Conservation (phyloP, 2,888 invertebrate species). For the Tenodera sinensis region DNA sequence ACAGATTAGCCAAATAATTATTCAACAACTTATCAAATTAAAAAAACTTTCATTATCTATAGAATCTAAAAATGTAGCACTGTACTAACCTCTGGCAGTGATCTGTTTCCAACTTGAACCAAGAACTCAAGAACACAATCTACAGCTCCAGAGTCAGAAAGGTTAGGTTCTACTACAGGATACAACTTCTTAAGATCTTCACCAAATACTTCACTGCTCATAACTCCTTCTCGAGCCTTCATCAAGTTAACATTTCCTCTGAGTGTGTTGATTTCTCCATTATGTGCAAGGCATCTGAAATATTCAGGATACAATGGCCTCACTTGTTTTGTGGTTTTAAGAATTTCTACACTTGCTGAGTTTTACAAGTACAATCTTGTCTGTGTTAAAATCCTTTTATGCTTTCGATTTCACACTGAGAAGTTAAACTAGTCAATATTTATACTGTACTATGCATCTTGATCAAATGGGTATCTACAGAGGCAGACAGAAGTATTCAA, state of each 20-base stretch:
- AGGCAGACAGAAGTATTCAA: no score
- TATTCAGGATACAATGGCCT: not conserved
- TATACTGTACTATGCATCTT: no score
- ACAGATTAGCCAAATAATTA: not conserved
- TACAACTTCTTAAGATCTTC: slow-evolving; percentile 83
- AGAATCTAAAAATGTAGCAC: not conserved
- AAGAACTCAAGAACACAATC: slow-evolving; percentile 98
- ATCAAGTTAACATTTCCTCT: slow-evolving; percentile 97
- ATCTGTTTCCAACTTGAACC: slow-evolving; percentile 85
- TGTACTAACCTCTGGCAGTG: slow-evolving; percentile 72
- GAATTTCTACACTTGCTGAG: not conserved
- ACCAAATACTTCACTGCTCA: slow-evolving; percentile 83
- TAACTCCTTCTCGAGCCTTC: slow-evolving; percentile 97
- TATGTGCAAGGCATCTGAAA: slow-evolving; percentile 85
- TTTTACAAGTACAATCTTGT: no score
- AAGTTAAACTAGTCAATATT: no score
- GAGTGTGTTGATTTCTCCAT: slow-evolving; percentile 98
- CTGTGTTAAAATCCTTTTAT: no score
- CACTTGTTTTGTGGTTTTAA: not conserved
- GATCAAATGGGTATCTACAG: no score
- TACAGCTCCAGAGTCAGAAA: slow-evolving; percentile 95
- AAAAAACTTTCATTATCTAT: not conserved
- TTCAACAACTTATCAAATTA: not conserved
- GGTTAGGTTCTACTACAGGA: slow-evolving; percentile 95
- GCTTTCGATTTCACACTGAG: no score